Evolutionary conservation across 2,113 vertebrate genomes (phyloP), one percentile per base, ranked within the genome.

Genomic region (Chloroceryle aenea): DNA sequence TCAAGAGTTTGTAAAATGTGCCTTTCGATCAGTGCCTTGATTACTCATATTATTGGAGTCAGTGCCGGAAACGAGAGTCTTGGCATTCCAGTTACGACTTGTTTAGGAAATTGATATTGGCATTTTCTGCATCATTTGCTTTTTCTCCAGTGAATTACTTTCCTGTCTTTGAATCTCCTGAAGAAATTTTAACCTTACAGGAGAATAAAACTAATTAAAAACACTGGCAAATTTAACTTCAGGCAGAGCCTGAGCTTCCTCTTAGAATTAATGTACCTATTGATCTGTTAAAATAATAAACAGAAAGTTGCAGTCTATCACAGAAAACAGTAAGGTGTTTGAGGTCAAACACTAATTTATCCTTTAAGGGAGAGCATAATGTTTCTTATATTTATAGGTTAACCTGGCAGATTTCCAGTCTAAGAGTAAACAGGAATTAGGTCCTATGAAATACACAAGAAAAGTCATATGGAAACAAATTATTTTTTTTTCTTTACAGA

Each of bases 91-190:
- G 89, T 96, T 98, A 97, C 96, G 80, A 96, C 96, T 98, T 96
- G 71, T 97, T 98, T 97, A 96, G 95, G 93, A 98, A 98, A 98
- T 96, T 94, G 93, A 95, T 97, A 98, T 97, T 98, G 98, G 88
- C 97, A 94, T 97, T 98, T 98, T 98, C 96, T 96, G 91, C 97
- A 94, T 96, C 79, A 96, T 96, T 97, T 97, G 78, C 79, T 95
- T 95, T 94, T 97, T 96, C 94, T 96, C 95, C 43, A 53, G 61
- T 47, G 90, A 98, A 93, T 96, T 97, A 80, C 78, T 94, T 97
- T 95, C 90, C 90, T 66, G 62, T 85, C 76, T 96, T 90, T 62
- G 45, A 91, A 91, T 95, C 59, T 94, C 74, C 76, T 40, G 78
- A 92, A 97, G 87, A 97, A 93, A 95, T 87, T 93, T 86, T 80